phyloP scores from a whole-genome alignment of 2,113 vertebrate genomes.

The Toxotes jaculatrix region DNA sequence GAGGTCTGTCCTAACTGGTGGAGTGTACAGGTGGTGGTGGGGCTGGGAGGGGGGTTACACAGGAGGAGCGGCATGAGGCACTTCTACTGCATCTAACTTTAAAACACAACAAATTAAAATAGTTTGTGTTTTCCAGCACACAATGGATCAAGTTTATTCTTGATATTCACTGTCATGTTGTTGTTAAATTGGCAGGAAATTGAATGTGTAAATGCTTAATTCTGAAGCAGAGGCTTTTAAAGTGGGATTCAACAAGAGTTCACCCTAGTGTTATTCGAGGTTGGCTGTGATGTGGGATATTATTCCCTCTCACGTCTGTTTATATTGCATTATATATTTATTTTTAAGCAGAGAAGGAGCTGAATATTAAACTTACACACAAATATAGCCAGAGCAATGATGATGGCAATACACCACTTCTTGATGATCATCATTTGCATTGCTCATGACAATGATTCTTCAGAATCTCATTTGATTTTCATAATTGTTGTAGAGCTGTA shows the following conservation, averaged over 20 bases:
- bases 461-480: conserved; percentile 67
- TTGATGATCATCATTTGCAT: conserved; percentile 73
- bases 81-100: conserved; percentile 58
- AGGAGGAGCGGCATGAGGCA: conserved; percentile 18
- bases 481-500: conserved; percentile 60
- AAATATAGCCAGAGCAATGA: conserved; percentile 59
- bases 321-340: conserved; percentile 84
- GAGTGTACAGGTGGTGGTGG: conserved; percentile 57
- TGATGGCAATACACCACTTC: conserved; percentile 56
- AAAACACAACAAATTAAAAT: conserved; percentile 68
- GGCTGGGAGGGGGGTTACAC: neutral
- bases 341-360: conserved; percentile 75
- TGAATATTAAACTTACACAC: conserved; percentile 83
- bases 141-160: conserved; percentile 64
- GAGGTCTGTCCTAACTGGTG: conserved; percentile 54
- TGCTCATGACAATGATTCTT: conserved; percentile 67
- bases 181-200: conserved; percentile 85
- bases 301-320: conserved; percentile 86
- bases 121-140: conserved; percentile 67
- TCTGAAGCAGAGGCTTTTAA: conserved; percentile 77
- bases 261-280: conserved; percentile 78
- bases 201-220: conserved; percentile 83
- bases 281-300: conserved; percentile 81
- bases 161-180: conserved; percentile 76
- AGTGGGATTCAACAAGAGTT: conserved; percentile 77